These are phyloP conservation scores for Ctenochaetus hawaiiensis DNA, from an alignment of 2,797 vertebrate species.

Conservation along the genomic window DNA sequence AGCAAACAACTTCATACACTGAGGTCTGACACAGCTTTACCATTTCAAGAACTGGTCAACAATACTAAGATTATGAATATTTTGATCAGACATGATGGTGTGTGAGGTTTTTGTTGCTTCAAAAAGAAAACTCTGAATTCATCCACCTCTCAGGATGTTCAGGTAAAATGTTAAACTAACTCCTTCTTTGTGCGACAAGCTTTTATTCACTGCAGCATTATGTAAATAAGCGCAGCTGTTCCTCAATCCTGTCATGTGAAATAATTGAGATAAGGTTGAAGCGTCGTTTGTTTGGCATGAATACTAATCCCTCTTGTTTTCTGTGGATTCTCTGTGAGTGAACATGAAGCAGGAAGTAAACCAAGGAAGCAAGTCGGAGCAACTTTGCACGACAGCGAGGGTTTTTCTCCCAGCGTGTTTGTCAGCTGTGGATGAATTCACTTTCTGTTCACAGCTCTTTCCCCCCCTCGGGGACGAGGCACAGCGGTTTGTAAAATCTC, in stretches of 20 bases:
- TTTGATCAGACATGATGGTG: neutral
- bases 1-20: neutral
- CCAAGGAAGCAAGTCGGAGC: slow-evolving; percentile 43
- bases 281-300: slow-evolving; percentile 34
- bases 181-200: neutral
- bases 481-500: slow-evolving; percentile 54
- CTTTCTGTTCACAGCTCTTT: slow-evolving; percentile 65
- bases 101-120: slow-evolving; percentile 6
- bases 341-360: slow-evolving; percentile 44
- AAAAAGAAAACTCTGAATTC: slow-evolving; percentile 1
- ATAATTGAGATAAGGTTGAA: slow-evolving; percentile 16
- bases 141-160: neutral
- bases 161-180: slow-evolving; percentile 11
- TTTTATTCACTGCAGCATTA: slow-evolving; percentile 6
- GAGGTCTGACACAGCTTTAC: neutral
- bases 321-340: slow-evolving; percentile 4
- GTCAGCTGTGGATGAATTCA: slow-evolving; percentile 66
- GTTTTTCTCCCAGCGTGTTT: slow-evolving; percentile 42
- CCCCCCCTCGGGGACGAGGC: slow-evolving; percentile 33
- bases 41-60: neutral
- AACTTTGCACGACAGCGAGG: slow-evolving; percentile 29
- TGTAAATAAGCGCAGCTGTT: slow-evolving; percentile 15
- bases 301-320: slow-evolving; percentile 35
- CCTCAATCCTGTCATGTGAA: slow-evolving; percentile 8
- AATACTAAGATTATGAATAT: neutral